Conservation (phyloP, 2,888 invertebrate species). For the Petrophora chlorosata region DNA sequence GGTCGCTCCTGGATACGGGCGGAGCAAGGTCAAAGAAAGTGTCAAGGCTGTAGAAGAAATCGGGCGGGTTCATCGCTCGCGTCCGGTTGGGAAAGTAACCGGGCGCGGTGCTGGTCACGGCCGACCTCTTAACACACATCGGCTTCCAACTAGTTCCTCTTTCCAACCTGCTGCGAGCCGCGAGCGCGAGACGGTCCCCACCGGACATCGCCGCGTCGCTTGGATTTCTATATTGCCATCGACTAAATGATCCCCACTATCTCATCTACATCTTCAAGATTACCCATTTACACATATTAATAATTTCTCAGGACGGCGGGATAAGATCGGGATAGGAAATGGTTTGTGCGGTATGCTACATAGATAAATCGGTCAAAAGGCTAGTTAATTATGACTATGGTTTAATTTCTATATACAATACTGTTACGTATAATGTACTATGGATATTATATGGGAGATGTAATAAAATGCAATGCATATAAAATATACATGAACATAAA, state of each 20-base stretch:
- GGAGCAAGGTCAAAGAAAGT: slow-evolving; percentile 80
- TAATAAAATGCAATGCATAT: slow-evolving; percentile 50
- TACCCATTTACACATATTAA: slow-evolving; percentile 2
- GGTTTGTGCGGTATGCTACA: slow-evolving; percentile 76
- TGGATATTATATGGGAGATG: slow-evolving; percentile 51
- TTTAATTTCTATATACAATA: slow-evolving; percentile 64
- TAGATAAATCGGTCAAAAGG: slow-evolving; percentile 81
- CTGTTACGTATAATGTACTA: slow-evolving; percentile 53
- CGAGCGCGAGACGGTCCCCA: slow-evolving; percentile 23
- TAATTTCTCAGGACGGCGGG: slow-evolving; percentile 43
- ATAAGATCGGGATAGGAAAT: slow-evolving; percentile 45
- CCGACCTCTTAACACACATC: slow-evolving; percentile 80
- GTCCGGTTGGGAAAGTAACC: slow-evolving; percentile 78
- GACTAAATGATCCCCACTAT: slow-evolving; percentile 39
- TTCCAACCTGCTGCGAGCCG: slow-evolving; percentile 47
- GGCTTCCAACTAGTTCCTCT: slow-evolving; percentile 68
- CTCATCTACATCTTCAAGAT: slow-evolving; percentile 41
- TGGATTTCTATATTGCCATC: slow-evolving; percentile 55
- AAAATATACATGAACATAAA: slow-evolving; percentile 49
- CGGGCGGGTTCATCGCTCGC: slow-evolving; percentile 74
- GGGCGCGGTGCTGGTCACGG: slow-evolving; percentile 51
- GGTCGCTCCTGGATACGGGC: slow-evolving; percentile 60
- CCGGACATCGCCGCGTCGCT: slow-evolving; percentile 37
- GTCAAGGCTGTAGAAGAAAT: slow-evolving; percentile 82
- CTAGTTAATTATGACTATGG: slow-evolving; percentile 69